A percentile compares a stretch with the other conserved stretches of the same genome.
Evolutionary conservation across 2,113 vertebrate species (phyloP).

Genomic region (Plestiodon gilberti): DNA sequence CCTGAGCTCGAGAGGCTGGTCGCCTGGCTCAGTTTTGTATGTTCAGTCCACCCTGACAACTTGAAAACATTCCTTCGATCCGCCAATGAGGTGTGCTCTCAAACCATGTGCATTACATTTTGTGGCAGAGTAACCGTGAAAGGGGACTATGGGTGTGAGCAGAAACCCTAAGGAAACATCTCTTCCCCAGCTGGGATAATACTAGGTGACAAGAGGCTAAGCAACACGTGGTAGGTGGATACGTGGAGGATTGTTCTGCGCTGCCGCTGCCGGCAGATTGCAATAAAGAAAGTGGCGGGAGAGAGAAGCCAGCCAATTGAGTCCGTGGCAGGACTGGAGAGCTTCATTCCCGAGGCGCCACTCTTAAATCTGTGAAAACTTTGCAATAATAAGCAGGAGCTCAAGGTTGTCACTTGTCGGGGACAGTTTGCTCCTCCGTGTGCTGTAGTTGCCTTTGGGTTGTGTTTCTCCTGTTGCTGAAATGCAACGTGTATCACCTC

Average conservation of each 20-base stretch:
- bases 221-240: accelerated
- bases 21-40: too few species aligned
- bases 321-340: conserved; percentile 40
- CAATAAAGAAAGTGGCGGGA: conserved; percentile 24
- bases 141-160: not conserved
- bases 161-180: not conserved
- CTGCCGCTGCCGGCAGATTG: not conserved
- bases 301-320: conserved; percentile 22
- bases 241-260: conserved; percentile 10
- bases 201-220: conserved; percentile 11
- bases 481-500: conserved; percentile 1
- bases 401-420: conserved; percentile 40
- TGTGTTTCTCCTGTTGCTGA: conserved; percentile 31
- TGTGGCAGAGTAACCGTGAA: not conserved
- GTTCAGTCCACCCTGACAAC: too few species aligned
- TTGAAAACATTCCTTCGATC: not conserved
- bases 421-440: conserved; percentile 40
- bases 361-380: conserved; percentile 26
- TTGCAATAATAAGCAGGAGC: conserved; percentile 32
- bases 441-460: conserved; percentile 26
- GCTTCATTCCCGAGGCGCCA: not conserved
- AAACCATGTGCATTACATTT: not conserved
- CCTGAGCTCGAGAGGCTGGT: too few species aligned
- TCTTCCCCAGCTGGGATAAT: not conserved
- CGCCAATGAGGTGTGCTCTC: not conserved